Evolutionary conservation across 2,888 invertebrate genomes (phyloP).

Genomic region (Oscheius onirici): DNA sequence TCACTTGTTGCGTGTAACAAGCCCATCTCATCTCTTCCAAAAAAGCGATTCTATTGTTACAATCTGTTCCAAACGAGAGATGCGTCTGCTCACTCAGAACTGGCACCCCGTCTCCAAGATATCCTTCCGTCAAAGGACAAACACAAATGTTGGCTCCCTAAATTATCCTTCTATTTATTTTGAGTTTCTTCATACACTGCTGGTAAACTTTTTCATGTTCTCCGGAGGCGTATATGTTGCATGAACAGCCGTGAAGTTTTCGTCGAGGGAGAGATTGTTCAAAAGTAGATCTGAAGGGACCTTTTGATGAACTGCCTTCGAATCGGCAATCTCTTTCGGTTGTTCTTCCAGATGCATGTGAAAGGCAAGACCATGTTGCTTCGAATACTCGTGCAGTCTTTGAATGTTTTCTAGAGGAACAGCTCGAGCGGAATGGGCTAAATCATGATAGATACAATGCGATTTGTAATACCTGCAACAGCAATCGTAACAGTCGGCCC

Average conservation of each 20-base stretch:
- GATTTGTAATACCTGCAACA: constrained; percentile 44
- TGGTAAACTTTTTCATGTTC: constrained; percentile 52
- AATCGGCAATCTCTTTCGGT: constrained; percentile 65
- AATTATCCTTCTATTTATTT: not conserved
- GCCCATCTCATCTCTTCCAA: constrained; percentile 70
- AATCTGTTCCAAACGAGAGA: constrained; percentile 69
- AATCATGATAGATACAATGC: not conserved
- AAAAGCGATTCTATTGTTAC: constrained; percentile 68
- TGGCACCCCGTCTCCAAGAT: constrained; percentile 69
- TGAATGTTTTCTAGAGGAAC: constrained; percentile 55
- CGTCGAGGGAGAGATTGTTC: constrained; percentile 38
- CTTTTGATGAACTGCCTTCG: constrained; percentile 35
- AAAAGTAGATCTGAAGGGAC: constrained; percentile 53
- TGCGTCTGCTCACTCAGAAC: constrained; percentile 45
- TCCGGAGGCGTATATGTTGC: constrained; percentile 61
- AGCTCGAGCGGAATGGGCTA: constrained; percentile 69
- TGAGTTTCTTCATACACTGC: constrained; percentile 1
- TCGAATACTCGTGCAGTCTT: constrained; percentile 52
- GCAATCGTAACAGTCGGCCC: constrained; percentile 40
- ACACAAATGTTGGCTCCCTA: constrained; percentile 61
- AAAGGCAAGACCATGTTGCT: constrained; percentile 54
- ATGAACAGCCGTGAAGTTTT: constrained; percentile 64
- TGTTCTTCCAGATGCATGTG: constrained; percentile 71
- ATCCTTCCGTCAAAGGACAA: constrained; percentile 70
- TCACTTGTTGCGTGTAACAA: constrained; percentile 67